phyloP scores from a whole-genome alignment of 1,140 invertebrate species.

The Drosophila equinoxialis region DNA sequence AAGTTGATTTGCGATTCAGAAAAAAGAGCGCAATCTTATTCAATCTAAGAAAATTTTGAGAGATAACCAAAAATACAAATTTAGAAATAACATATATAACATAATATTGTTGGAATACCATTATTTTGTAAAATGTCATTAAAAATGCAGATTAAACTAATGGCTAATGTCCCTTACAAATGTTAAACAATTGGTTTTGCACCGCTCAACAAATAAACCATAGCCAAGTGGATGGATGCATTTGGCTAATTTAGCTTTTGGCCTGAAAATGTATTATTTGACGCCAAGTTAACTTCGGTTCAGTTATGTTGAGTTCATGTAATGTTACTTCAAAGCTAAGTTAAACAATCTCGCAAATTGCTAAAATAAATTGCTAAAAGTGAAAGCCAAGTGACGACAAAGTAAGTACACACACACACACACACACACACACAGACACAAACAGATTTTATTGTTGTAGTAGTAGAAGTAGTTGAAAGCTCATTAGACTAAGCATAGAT shows the following conservation, averaged over 20 bases:
- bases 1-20: constrained; percentile 53
- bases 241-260: constrained; percentile 2
- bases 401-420: background rate
- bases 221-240: background rate
- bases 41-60: constrained; percentile 12
- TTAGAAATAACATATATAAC: background rate
- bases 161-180: background rate
- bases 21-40: constrained; percentile 27
- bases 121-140: background rate
- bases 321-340: constrained; percentile 19
- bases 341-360: constrained; percentile 57
- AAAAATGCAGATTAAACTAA: background rate
- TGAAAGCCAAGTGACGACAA: constrained; percentile 53
- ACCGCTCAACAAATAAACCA: constrained; percentile 3
- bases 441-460: background rate
- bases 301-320: constrained; percentile 7
- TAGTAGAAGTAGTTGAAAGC: background rate
- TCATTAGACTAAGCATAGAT: background rate
- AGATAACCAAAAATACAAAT: background rate
- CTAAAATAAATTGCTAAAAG: constrained; percentile 70
- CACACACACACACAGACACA: background rate
- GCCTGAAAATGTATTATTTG: background rate
- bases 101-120: background rate
- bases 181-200: constrained; percentile 4
- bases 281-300: constrained; percentile 39